Evolutionary conservation across 2,888 invertebrate genomes (phyloP).

Genomic region (Ephialtes manifestator): DNA sequence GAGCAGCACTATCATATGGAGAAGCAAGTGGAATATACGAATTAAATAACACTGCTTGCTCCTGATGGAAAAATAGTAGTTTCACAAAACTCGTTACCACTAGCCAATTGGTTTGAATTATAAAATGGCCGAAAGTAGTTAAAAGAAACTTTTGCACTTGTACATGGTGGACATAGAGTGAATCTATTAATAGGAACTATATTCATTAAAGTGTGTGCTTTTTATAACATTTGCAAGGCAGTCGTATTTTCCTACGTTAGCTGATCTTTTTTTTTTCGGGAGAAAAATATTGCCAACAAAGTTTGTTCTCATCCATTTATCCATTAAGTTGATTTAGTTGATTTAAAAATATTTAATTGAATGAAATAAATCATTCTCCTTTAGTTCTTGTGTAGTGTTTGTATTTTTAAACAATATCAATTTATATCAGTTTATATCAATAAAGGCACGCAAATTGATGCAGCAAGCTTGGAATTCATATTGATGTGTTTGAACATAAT

Average conservation of each 20-base stretch:
- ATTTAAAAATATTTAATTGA: background rate
- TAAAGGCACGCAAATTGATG: background rate
- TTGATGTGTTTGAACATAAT: background rate
- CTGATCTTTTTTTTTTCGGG: background rate
- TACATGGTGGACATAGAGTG: background rate
- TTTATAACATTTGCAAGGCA: background rate
- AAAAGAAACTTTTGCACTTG: conserved; percentile 18
- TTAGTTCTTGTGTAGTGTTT: background rate
- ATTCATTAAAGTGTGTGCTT: background rate
- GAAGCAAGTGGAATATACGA: conserved; percentile 17
- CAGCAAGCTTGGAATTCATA: background rate
- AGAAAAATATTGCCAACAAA: background rate
- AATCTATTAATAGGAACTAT: background rate
- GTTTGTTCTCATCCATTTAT: background rate
- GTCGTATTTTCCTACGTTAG: background rate
- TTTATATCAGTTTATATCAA: background rate
- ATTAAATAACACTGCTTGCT: conserved; percentile 29
- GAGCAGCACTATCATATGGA: background rate
- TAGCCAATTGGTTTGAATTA: conserved; percentile 31
- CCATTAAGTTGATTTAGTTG: background rate
- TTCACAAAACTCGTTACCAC: conserved; percentile 18
- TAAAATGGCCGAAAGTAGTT: conserved; percentile 29
- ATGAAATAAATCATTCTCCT: background rate
- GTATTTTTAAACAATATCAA: background rate
- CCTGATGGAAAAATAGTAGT: conserved; percentile 29